These are phyloP conservation scores for Leucopternis melanops DNA, from an alignment of 2,113 vertebrate species.

Conservation along the genomic window DNA sequence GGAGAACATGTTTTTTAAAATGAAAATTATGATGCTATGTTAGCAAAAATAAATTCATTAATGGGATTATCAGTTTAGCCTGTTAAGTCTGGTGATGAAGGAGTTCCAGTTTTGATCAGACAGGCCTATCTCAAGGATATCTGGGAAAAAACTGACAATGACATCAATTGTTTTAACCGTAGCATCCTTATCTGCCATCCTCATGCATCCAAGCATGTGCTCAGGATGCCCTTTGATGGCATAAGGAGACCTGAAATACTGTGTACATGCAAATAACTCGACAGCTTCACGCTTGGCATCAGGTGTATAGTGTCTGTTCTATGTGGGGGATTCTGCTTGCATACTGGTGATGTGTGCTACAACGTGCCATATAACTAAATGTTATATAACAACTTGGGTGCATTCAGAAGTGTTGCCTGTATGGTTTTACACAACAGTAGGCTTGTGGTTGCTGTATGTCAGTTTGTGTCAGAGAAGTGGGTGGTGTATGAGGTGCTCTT, in stretches of 20 bases:
- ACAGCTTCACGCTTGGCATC: not conserved
- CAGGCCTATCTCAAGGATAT: not conserved
- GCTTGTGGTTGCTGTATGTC: not conserved
- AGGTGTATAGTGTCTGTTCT: not conserved
- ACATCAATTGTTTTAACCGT: not conserved
- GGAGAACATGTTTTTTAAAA: not conserved
- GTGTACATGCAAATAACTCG: not conserved
- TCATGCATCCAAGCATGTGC: not conserved
- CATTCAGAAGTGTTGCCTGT: not conserved
- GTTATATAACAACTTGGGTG: not conserved
- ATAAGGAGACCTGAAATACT: not conserved
- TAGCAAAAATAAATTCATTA: not conserved
- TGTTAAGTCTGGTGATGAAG: not conserved
- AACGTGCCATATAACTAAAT: not conserved
- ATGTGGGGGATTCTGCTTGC: not conserved
- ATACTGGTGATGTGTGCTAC: not conserved
- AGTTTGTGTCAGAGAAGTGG: not conserved
- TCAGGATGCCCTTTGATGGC: not conserved
- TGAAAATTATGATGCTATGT: not conserved
- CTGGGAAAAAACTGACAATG: not conserved
- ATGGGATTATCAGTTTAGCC: not conserved
- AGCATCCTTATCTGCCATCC: not conserved
- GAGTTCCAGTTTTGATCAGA: not conserved
- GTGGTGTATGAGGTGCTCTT: not conserved
- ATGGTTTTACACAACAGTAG: not conserved